phyloP scores from a whole-genome alignment of 2,797 vertebrate species.

The Rhodeus uyekii region DNA sequence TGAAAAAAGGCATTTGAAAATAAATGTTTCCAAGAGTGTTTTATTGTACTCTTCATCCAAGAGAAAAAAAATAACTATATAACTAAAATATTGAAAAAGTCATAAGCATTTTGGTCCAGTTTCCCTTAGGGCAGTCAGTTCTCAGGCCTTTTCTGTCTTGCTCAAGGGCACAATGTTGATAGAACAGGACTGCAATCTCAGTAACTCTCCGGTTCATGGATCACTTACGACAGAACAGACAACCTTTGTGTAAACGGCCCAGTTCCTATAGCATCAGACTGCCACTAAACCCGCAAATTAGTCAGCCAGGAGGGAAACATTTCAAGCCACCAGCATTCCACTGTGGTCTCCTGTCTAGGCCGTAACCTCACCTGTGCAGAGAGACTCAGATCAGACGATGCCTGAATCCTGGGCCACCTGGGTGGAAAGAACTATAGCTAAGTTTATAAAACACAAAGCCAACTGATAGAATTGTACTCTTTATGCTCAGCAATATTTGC shows the following conservation, averaged over 20 bases:
- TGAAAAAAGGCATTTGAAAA: not conserved
- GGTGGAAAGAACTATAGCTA: not conserved
- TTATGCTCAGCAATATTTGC: not conserved
- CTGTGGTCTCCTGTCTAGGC: conserved; percentile 26
- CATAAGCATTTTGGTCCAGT: not conserved
- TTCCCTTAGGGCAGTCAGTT: conserved; percentile 13
- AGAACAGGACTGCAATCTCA: conserved; percentile 42
- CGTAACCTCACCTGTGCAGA: conserved; percentile 36
- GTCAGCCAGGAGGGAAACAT: conserved; percentile 39
- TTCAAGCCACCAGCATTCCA: conserved; percentile 40
- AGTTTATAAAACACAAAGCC: not conserved
- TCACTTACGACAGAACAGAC: conserved; percentile 46
- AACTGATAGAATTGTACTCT: not conserved
- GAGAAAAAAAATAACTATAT: not conserved
- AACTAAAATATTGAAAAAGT: not conserved
- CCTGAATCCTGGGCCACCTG: conserved; percentile 17
- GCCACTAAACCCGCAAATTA: conserved; percentile 37
- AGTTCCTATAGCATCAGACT: conserved; percentile 41
- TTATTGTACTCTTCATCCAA: not conserved
- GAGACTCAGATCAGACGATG: not conserved
- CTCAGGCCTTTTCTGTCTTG: conserved; percentile 17
- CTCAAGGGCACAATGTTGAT: conserved; percentile 40
- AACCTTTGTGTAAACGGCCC: conserved; percentile 45
- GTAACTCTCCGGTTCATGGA: conserved; percentile 44
- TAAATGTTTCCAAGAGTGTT: not conserved